Conservation (phyloP, 2,888 invertebrate genomes). For the Napeogenes inachia region DNA sequence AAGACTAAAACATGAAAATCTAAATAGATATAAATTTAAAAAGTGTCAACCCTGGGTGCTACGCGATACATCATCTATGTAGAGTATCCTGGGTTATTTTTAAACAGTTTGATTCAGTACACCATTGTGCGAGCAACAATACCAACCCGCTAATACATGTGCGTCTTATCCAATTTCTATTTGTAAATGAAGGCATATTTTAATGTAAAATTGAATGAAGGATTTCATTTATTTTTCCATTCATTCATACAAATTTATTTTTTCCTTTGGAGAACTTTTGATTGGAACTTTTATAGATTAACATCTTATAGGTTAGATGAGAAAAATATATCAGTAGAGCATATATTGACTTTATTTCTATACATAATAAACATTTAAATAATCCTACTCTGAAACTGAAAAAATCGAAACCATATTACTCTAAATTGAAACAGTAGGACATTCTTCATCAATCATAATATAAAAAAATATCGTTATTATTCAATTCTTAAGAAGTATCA, state of each 20-base stretch:
- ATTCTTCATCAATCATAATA: too few relatives aligned
- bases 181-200: conserved; percentile 3
- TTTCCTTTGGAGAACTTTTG: too few relatives aligned
- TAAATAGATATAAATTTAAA: background rate
- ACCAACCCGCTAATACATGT: conserved; percentile 44
- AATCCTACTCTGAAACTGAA: too few relatives aligned
- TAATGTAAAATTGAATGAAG: background rate
- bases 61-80: conserved; percentile 46
- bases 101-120: conserved; percentile 66
- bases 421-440: too few relatives aligned
- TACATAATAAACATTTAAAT: too few relatives aligned
- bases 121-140: conserved; percentile 62
- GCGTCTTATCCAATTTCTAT: conserved; percentile 25
- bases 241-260: background rate
- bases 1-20: background rate
- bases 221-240: background rate
- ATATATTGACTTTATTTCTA: too few relatives aligned
- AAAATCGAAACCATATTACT: too few relatives aligned
- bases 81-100: conserved; percentile 54
- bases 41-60: conserved; percentile 36
- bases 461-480: too few relatives aligned
- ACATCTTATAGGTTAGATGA: too few relatives aligned
- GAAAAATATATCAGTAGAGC: too few relatives aligned
- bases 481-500: too few relatives aligned
- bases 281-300: too few relatives aligned